These are phyloP conservation scores for Nycticryphes semicollaris DNA, from an alignment of 2,113 vertebrate species.

Conservation along the genomic window DNA sequence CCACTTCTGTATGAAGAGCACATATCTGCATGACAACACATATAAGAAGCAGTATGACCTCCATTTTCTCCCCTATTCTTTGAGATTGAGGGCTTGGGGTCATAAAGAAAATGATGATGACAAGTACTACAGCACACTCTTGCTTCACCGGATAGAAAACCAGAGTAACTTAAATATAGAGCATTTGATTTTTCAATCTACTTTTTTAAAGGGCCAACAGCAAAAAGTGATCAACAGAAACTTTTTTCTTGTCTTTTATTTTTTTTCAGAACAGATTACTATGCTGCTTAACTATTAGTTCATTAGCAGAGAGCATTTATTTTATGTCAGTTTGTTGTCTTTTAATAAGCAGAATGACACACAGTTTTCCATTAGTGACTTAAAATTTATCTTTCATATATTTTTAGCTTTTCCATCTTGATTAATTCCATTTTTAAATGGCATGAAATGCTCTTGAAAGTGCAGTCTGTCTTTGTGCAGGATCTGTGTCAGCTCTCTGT, in stretches of 20 bases:
- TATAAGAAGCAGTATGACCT: not conserved
- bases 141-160: not conserved
- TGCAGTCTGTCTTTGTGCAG: not conserved
- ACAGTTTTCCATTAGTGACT: not conserved
- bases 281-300: conserved; percentile 39
- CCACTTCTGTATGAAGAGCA: not conserved
- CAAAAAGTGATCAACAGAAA: not conserved
- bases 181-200: not conserved
- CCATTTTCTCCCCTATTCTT: not conserved
- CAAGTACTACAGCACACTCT: not conserved
- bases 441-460: not conserved
- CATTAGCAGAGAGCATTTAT: conserved; percentile 17
- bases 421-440: conserved; percentile 53
- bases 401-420: conserved; percentile 52
- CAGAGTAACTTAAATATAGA: not conserved
- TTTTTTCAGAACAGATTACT: not conserved
- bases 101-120: not conserved
- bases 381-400: conserved; percentile 51
- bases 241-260: not conserved
- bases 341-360: conserved; percentile 48
- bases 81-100: not conserved
- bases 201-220: not conserved
- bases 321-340: conserved; percentile 30
- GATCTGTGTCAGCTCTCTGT: not conserved
- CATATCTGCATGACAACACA: not conserved